phyloP scores from a whole-genome alignment of 2,888 invertebrate genomes.

The Epiblema foenella region DNA sequence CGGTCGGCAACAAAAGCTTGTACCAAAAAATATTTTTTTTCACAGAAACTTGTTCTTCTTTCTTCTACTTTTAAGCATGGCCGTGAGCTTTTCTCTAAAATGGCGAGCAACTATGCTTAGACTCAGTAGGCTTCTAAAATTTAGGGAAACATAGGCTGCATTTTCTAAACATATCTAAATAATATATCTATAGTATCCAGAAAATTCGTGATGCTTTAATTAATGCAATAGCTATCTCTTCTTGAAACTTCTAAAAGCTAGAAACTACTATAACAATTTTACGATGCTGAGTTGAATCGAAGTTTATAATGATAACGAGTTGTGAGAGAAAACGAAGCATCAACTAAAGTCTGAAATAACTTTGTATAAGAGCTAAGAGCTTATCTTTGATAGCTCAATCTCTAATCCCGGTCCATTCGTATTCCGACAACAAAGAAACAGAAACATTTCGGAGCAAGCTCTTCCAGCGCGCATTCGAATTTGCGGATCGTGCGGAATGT shows the following conservation, averaged over 20 bases:
- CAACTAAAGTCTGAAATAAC: neutral
- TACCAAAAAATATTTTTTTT: no score
- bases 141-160: no score
- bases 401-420: constrained; percentile 34
- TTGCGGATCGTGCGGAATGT: constrained; percentile 31
- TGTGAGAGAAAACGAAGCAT: neutral
- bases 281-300: no score
- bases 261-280: neutral
- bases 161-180: neutral
- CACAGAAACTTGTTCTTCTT: no score
- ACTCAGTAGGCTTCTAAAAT: no score
- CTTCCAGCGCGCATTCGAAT: constrained; percentile 33
- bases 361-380: constrained; percentile 25
- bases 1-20: no score
- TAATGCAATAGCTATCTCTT: neutral
- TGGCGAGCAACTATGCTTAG: no score
- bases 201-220: neutral
- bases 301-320: neutral
- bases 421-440: constrained; percentile 37
- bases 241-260: neutral
- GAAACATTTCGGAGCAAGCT: constrained; percentile 27
- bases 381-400: constrained; percentile 36
- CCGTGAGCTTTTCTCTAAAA: no score
- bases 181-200: neutral
- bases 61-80: no score